Percentiles rank a stretch among this genome's conserved stretches.
Conservation (phyloP, 2,888 invertebrate species). For the Leptopilina syphax region DNA sequence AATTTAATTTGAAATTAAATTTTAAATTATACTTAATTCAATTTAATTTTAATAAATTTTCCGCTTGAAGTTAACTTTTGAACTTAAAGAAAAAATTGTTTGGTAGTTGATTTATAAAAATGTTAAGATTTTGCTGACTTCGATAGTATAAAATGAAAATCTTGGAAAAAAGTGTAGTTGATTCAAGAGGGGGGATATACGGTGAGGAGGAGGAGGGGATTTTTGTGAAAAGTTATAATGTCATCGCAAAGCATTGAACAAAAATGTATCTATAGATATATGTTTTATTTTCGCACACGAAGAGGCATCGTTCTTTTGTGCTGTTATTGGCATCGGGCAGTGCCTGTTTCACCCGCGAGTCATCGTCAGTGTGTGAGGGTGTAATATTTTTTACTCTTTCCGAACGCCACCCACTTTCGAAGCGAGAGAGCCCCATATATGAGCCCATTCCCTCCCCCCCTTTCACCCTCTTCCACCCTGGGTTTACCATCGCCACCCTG, state of each 20-base stretch:
- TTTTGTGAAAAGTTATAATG: slow-evolving; percentile 65
- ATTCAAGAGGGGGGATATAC: background rate
- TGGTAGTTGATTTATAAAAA: too few relatives aligned
- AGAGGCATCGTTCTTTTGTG: slow-evolving; percentile 69
- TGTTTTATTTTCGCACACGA: slow-evolving; percentile 67
- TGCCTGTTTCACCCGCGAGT: slow-evolving; percentile 72
- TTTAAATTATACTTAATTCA: too few relatives aligned
- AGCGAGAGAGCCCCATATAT: slow-evolving; percentile 48
- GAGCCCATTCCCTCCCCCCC: slow-evolving; percentile 31
- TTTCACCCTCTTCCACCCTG: slow-evolving; percentile 45
- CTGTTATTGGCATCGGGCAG: slow-evolving; percentile 73
- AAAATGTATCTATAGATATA: slow-evolving; percentile 53
- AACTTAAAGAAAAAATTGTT: too few relatives aligned
- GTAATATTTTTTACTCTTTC: slow-evolving; percentile 75
- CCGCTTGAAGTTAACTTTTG: too few relatives aligned
- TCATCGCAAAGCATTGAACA: slow-evolving; percentile 57
- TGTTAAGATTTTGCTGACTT: too few relatives aligned
- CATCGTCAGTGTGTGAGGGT: slow-evolving; percentile 70
- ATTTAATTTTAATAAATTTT: too few relatives aligned
- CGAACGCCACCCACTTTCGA: slow-evolving; percentile 60
- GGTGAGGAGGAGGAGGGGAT: background rate
- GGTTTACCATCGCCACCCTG: slow-evolving; percentile 56
- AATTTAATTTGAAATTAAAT: too few relatives aligned
- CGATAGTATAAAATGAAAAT: background rate
- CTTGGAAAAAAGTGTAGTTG: background rate